A percentile compares a stretch with the other conserved stretches of the same genome.
Conservation (phyloP, 2,888 invertebrate species). For the Lasioglossum morio region DNA sequence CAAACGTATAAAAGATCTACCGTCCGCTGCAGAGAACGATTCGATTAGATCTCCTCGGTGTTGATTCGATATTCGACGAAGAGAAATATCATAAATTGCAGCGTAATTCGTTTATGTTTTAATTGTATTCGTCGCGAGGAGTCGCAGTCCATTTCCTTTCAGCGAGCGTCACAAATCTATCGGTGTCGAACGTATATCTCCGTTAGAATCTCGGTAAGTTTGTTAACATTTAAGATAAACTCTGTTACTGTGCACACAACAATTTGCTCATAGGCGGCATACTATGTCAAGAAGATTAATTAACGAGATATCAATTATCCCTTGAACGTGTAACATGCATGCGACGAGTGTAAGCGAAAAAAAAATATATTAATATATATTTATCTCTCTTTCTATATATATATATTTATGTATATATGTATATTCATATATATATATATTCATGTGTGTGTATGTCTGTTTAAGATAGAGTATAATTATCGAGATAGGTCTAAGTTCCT, state of each 20-base stretch:
- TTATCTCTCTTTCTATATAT: background rate
- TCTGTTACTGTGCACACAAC: conserved; percentile 61
- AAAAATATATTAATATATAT: conserved; percentile 15
- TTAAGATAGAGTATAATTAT: background rate
- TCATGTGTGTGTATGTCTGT: background rate
- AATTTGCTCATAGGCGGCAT: conserved; percentile 55
- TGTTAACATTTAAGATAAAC: conserved; percentile 44
- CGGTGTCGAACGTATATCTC: conserved; percentile 4
- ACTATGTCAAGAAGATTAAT: conserved; percentile 52
- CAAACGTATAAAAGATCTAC: too few species aligned
- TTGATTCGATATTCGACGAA: too few species aligned
- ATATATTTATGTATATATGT: background rate
- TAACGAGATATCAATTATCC: conserved; percentile 29
- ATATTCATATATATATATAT: background rate
- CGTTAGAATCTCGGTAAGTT: conserved; percentile 2
- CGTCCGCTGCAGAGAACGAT: too few species aligned
- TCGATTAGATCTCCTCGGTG: too few species aligned
- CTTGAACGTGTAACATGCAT: conserved; percentile 39
- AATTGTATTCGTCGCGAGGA: background rate
- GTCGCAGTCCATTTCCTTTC: background rate
- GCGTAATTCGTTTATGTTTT: too few species aligned
- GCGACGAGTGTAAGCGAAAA: conserved; percentile 33
- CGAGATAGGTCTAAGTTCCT: conserved; percentile 30
- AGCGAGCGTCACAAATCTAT: conserved; percentile 2
- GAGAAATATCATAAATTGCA: too few species aligned